phyloP scores from a whole-genome alignment of 2,888 invertebrate genomes.

The Cephus pygmeus region DNA sequence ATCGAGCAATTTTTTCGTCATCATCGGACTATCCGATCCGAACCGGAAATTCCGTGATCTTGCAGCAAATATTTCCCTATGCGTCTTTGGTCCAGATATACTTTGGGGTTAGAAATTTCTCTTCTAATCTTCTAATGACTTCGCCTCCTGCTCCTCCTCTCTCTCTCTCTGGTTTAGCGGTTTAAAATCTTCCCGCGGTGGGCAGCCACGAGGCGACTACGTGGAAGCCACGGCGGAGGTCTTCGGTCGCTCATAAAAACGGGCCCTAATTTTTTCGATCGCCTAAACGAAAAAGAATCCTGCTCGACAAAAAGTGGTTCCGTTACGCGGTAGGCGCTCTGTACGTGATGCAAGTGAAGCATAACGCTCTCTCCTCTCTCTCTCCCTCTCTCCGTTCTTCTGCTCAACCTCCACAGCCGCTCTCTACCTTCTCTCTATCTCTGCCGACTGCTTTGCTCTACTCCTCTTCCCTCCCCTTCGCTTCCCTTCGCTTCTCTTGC shows the following conservation, averaged over 20 bases:
- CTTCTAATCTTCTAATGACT: background rate
- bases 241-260: background rate
- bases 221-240: background rate
- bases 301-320: conserved; percentile 25
- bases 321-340: conserved; percentile 28
- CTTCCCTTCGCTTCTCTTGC: no score
- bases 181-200: background rate
- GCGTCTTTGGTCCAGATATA: no score
- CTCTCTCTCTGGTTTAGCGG: conserved; percentile 13
- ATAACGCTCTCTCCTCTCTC: conserved; percentile 28
- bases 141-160: background rate
- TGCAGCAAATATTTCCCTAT: no score
- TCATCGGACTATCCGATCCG: no score
- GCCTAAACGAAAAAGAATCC: conserved; percentile 27
- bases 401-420: background rate
- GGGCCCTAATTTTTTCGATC: conserved; percentile 14
- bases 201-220: no score
- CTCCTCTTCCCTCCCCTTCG: no score
- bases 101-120: no score
- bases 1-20: no score
- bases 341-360: conserved; percentile 43
- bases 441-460: no score
- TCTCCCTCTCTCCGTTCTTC: conserved; percentile 8
- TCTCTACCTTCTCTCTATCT: no score
- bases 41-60: no score